Evolutionary conservation across 2,113 vertebrate genomes (phyloP).

Genomic region (Rhinoptilus africanus): DNA sequence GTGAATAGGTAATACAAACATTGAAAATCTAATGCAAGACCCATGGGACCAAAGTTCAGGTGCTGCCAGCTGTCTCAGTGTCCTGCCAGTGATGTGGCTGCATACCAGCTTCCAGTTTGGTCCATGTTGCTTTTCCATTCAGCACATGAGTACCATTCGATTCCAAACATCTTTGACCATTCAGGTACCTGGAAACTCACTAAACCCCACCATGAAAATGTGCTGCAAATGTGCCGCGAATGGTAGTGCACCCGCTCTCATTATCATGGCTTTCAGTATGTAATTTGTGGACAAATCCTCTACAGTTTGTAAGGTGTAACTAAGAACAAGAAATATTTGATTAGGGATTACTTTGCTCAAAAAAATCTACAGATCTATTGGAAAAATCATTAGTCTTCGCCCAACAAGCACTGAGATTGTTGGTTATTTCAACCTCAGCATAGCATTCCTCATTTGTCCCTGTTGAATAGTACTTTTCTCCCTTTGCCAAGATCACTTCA

Average conservation of each 20-base stretch:
- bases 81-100: neutral
- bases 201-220: neutral
- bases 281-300: neutral
- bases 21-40: neutral
- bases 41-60: neutral
- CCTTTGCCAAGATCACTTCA: neutral
- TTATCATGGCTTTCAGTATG: neutral
- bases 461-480: neutral
- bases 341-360: neutral
- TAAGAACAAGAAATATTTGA: neutral
- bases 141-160: neutral
- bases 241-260: neutral
- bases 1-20: neutral
- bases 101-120: neutral
- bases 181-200: neutral
- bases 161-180: neutral
- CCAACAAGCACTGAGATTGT: neutral
- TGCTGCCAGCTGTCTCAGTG: neutral
- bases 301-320: neutral
- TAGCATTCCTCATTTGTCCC: neutral
- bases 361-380: neutral
- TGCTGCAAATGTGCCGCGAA: neutral
- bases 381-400: neutral
- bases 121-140: neutral
- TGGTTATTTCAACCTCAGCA: neutral